Conservation (phyloP, 1,140 invertebrate species). For the Ips nitidus region DNA sequence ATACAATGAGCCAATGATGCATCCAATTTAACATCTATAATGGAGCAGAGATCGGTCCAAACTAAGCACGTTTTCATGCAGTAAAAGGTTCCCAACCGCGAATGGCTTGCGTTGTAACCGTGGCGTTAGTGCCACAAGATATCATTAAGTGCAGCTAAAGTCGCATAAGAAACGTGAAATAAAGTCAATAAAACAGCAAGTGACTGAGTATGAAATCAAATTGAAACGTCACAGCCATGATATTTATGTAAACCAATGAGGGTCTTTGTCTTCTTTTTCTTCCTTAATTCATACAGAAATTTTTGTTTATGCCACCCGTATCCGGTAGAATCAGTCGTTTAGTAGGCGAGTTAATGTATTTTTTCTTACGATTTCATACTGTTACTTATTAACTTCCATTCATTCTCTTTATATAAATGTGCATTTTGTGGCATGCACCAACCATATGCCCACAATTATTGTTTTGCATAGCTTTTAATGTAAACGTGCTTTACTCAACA, state of each 20-base stretch:
- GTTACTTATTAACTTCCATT: neutral
- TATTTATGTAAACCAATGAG: slow-evolving; percentile 35
- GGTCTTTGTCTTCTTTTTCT: slow-evolving; percentile 15
- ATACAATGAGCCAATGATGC: slow-evolving; percentile 33
- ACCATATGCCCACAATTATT: too few species aligned
- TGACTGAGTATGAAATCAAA: slow-evolving; percentile 49
- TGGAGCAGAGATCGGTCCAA: slow-evolving; percentile 44
- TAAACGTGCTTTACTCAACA: too few species aligned
- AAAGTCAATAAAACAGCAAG: slow-evolving; percentile 50
- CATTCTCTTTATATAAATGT: neutral
- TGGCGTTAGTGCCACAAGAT: slow-evolving; percentile 44
- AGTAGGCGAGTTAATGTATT: too few species aligned
- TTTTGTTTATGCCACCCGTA: too few species aligned
- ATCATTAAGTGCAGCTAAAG: slow-evolving; percentile 45
- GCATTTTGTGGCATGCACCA: too few species aligned
- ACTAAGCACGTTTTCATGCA: slow-evolving; percentile 42
- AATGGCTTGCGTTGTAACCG: slow-evolving; percentile 43
- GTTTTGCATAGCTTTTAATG: too few species aligned
- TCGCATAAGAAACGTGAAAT: slow-evolving; percentile 50
- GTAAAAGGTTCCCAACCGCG: slow-evolving; percentile 47
- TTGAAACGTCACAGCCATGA: slow-evolving; percentile 47
- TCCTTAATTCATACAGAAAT: neutral
- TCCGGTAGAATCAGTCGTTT: too few species aligned
- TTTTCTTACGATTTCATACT: neutral
- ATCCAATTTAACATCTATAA: slow-evolving; percentile 45